Conservation (phyloP, 1,140 invertebrate species). For the Elymnias hypermnestra region DNA sequence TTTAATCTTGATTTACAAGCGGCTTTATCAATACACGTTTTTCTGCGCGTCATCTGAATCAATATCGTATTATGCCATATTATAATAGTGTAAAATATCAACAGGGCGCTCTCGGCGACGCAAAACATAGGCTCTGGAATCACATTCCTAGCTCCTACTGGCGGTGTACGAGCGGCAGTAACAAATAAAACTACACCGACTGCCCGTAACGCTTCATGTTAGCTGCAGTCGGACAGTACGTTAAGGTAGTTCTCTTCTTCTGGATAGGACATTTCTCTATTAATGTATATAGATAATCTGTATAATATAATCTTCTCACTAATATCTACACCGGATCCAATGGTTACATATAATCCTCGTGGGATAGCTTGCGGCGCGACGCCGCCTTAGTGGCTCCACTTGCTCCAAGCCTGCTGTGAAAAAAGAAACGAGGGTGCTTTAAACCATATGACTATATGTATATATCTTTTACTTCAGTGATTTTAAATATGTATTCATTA, state of each 20-base stretch:
- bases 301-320: conserved; percentile 74
- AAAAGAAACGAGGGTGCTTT: too few species aligned
- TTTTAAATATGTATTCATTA: too few species aligned
- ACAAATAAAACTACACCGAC: too few species aligned
- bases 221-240: too few species aligned
- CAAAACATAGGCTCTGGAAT: conserved; percentile 39
- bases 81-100: conserved; percentile 65
- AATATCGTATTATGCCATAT: conserved; percentile 64
- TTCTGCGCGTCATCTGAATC: conserved; percentile 48
- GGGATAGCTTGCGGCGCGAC: conserved; percentile 27
- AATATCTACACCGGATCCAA: conserved; percentile 74
- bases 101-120: conserved; percentile 28
- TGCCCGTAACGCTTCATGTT: too few species aligned
- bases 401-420: conserved; percentile 58
- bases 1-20: conserved; percentile 75
- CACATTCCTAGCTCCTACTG: conserved; percentile 57
- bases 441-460: too few species aligned
- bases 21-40: conserved; percentile 71
- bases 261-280: conserved; percentile 71
- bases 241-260: too few species aligned
- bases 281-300: conserved; percentile 73
- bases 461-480: too few species aligned
- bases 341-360: conserved; percentile 63
- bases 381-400: conserved; percentile 63
- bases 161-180: background rate